A percentile compares a stretch with the other conserved stretches of the same genome.
Conservation (phyloP, 1,140 invertebrate species). For the Drosophila simulans region DNA sequence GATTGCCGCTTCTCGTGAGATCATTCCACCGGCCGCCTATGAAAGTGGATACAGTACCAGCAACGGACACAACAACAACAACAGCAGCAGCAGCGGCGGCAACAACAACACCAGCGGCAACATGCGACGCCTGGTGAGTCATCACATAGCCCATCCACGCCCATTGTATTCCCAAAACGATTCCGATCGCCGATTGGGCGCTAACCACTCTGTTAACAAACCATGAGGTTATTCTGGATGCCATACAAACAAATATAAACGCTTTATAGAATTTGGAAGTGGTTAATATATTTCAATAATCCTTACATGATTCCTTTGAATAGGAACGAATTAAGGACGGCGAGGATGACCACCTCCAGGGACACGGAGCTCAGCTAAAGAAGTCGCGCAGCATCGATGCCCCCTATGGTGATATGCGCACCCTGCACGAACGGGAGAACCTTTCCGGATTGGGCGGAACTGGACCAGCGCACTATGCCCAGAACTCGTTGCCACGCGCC, state of each 20-base stretch:
- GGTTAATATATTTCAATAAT: too few species aligned
- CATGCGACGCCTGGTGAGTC: slow-evolving; percentile 75
- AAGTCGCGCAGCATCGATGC: slow-evolving; percentile 96
- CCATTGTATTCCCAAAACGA: background rate
- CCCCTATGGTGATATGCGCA: slow-evolving; percentile 92
- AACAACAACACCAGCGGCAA: slow-evolving; percentile 46
- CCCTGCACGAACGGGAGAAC: slow-evolving; percentile 86
- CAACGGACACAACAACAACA: slow-evolving; percentile 49
- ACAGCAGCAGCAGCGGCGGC: slow-evolving; percentile 14
- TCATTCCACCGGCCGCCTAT: slow-evolving; percentile 85
- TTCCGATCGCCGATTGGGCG: slow-evolving; percentile 15
- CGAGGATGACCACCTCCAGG: slow-evolving; percentile 75
- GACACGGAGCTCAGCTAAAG: slow-evolving; percentile 88
- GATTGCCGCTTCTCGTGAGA: slow-evolving; percentile 93
- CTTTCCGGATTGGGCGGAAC: slow-evolving; percentile 22
- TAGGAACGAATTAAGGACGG: slow-evolving; percentile 85
- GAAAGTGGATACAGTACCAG: slow-evolving; percentile 63
- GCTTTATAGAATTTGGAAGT: too few species aligned
- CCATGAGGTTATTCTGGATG: slow-evolving; percentile 1
- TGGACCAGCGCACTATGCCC: slow-evolving; percentile 83
- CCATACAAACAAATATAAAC: background rate
- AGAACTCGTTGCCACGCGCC: slow-evolving; percentile 88
- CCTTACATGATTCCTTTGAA: background rate
- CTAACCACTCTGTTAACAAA: slow-evolving; percentile 44
- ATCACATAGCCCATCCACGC: slow-evolving; percentile 9